Base-by-base conservation (phyloP, 2,113 vertebrate genomes). In the Clupea harengus region DNA sequence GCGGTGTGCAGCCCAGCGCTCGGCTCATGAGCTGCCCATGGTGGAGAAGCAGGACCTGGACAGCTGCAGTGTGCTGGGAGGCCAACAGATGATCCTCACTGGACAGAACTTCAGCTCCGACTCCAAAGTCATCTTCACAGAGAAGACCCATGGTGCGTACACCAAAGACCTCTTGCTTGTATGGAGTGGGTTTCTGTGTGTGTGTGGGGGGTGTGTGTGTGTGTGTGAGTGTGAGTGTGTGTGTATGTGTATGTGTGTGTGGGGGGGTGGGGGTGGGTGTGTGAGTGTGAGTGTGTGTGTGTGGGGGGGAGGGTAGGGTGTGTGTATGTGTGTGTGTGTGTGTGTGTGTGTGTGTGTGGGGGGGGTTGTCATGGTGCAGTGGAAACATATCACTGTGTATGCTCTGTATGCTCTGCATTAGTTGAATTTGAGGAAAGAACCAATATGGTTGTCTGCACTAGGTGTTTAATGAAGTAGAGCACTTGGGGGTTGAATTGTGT, bases 91-190 rank as follows among this genome's bases (percentile, higher is more conserved):
- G 98, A 99, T 99, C 89, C 95, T 99, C 85, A 99, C 95, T 0
- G 98, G 98, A 25, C 98, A 99, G 86, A 99, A 99, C 91, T 99
- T 99, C 93, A 99, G 97, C 44, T 95, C 97, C 0, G 98, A 99
- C 90, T 99, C 98, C 88, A 99, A 99, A 89, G 98, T 99, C 67
- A 92, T 99, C 81, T 99, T 99, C 64, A 95, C 95, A 46, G 98
- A 99, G 93, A 99, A 99, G 93, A 97, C 95, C 18, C 95, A 96
- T 93, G 97, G 98, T 99, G 93, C 95, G 96, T 85, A 32, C 25
- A 72, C 64, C 44, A 44, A 17, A 28, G 28, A 17, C 10, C 72
- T 39, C 11, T 28, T 2, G n/a, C 67, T 28, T 28, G 67, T 39
- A 1, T 7, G 32, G 25, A 11, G 67, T 25, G 20, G 60, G 5